Base-by-base conservation (phyloP, 2,797 vertebrate genomes). In the Antennarius maculatus region DNA sequence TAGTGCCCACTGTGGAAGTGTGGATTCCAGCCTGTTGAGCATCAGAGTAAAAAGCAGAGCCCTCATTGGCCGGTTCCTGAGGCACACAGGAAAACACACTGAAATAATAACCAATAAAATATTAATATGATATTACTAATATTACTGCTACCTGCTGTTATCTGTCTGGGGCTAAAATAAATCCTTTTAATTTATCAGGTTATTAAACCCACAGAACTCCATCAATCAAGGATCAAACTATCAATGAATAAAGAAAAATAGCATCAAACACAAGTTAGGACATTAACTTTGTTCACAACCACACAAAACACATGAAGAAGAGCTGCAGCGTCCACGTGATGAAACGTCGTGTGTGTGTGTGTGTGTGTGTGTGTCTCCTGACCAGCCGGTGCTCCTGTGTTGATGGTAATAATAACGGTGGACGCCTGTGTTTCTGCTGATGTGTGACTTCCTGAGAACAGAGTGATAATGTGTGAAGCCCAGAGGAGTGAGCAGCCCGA, bases 401-500 rank as follows among this genome's bases (percentile, higher is more conserved):
- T 23, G 23, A 23, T 23, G 23, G 23, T 23, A 23, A 23, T 23
- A 23, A 23, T 84, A 83, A 88, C 71, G 83, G 74, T 15, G 4
- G 51, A 55, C 77, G 61, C 62, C 71, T 53, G 63, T 76, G 79
- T 90, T 89, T 85, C 87, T 82, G 81, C 86, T 83, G 79, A 82
- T 81, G 81, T 73, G 64, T 84, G 62, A 86, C 71, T 89, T 88
- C 66, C 79, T 76, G 23, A 70, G 81, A 50, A 9, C 66, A 39
- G 48, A 61, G 68, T 11, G 78, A 91, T 89, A 88, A 88, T 80
- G 78, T 83, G 61, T 78, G 58, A 71, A 77, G 84, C 77, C 84
- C 80, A 76, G 69, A 59, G 46, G 76, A 75, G 31, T 49, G 62
- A 62, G 73, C 62, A 68, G 68, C 70, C 64, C 41, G 76, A 84